Percentiles rank a stretch among this genome's conserved stretches.
Evolutionary conservation across 2,888 invertebrate species (phyloP).

Genomic region (Drosophila fulvimacula): DNA sequence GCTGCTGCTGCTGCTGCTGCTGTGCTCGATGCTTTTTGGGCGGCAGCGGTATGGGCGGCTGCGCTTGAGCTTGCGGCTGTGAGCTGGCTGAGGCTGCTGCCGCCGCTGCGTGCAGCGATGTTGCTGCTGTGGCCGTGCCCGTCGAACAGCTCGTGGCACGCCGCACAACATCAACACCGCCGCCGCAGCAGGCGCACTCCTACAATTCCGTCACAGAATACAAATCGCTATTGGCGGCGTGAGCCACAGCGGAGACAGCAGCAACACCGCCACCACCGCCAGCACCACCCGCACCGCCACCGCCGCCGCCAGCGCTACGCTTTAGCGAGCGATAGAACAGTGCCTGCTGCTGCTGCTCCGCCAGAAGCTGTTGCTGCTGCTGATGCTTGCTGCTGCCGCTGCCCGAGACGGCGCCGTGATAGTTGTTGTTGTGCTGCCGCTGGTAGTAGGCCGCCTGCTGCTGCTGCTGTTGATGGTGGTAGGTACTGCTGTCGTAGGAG

Average conservation of each 20-base stretch:
- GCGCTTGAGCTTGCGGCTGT: constrained; percentile 37
- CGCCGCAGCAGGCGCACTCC: constrained; percentile 86
- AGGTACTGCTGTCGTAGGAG: constrained; percentile 79
- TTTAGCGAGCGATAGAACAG: constrained; percentile 85
- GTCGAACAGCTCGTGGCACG: constrained; percentile 74
- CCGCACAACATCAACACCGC: constrained; percentile 84
- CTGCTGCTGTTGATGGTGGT: constrained; percentile 77
- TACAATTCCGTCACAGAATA: constrained; percentile 91
- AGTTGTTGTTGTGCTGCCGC: constrained; percentile 75
- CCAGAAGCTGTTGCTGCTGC: constrained; percentile 58
- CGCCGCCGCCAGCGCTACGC: constrained; percentile 69
- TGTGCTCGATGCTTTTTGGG: constrained; percentile 73
- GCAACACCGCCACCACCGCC: constrained; percentile 22
- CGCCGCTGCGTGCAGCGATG: constrained; percentile 77
- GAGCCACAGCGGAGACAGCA: constrained; percentile 68
- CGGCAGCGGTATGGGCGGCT: constrained; percentile 75
- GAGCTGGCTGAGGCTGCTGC: constrained; percentile 70
- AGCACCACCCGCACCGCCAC: constrained; percentile 9
- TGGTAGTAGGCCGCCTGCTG: constrained; percentile 62
- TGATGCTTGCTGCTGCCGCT: constrained; percentile 43
- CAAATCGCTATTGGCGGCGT: constrained; percentile 86
- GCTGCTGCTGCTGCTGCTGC: constrained; percentile 44
- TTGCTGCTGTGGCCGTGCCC: constrained; percentile 73
- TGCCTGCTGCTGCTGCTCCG: constrained; percentile 74
- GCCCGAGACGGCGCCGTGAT: constrained; percentile 47